Conservation (phyloP, 2,797 vertebrate species). For the Monodelphis domestica region DNA sequence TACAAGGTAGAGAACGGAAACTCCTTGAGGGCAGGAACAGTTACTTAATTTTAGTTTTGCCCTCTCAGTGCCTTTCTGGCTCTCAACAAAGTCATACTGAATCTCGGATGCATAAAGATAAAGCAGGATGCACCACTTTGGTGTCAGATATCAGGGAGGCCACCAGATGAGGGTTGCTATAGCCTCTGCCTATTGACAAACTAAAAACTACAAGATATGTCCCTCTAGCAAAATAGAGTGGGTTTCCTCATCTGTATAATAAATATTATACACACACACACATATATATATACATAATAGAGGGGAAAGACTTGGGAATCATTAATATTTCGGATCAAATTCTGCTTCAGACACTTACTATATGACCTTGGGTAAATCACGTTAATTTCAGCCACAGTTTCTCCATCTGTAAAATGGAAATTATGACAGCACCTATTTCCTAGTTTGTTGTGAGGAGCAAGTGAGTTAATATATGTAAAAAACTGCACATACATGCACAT, state of each 20-base stretch:
- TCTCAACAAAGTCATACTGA: not conserved
- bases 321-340: not conserved
- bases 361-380: not conserved
- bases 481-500: not conserved
- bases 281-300: no score
- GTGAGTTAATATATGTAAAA: no score
- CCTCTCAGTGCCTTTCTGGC: not conserved
- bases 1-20: not conserved
- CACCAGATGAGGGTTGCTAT: constrained; percentile 21
- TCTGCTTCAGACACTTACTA: not conserved
- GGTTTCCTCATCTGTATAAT: no score
- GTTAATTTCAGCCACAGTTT: not conserved
- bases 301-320: not conserved
- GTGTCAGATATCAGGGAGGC: constrained; percentile 3
- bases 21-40: not conserved
- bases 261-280: no score
- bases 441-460: not conserved
- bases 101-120: not conserved
- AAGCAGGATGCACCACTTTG: not conserved
- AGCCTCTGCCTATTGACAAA: not conserved
- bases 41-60: not conserved
- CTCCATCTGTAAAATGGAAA: not conserved
- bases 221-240: not conserved
- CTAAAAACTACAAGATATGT: not conserved
- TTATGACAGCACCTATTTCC: not conserved